Evolutionary conservation across 2,888 invertebrate species (phyloP), one percentile per base, ranked within the genome.

Genomic region (Macroteleia sp.): DNA sequence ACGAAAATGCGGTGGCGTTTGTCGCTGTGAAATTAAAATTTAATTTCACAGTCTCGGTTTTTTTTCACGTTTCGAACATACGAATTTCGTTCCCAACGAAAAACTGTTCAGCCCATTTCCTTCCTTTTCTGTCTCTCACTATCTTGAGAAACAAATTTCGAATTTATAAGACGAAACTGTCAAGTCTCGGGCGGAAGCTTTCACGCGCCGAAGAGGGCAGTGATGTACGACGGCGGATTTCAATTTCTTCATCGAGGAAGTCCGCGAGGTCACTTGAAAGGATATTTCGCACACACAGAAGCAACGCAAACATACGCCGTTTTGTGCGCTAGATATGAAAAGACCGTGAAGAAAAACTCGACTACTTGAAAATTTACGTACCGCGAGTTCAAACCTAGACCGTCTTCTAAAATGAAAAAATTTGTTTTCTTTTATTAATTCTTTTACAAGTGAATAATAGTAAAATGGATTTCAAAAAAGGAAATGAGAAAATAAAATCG

Each of bases 281-380:
- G 73, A 73, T 79, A 83, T 82, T 84, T 82, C 84, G 74, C 82
- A 81, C 81, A 81, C 80, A 79, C 71, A 62, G 34, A 76, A 48
- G 22, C 81, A 76, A 74, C 54, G 81, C 69, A 80, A 66, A 80
- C 77, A 81, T 59, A 41, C 81, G 70, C 41, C 61, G 75, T 80
- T 82, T 85, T 84, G 82, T 84, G 28, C 61, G 56, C 25, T 76
- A 69, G 66, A 84, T 82, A 84, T 83, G 82, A 79, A 79, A 82
- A 82, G 77, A 77, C 42, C 41, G 56, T 46, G 50, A 10, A 54
- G 61, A 67, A 69, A 75, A 70, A 44, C 50, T 10, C 36, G 44
- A 9, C 48, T 36, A 32, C 41, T 75, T 28, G 10, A 75, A 75
- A 59, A 67, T 75, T 59, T 12, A 75, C 22, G 32, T 16, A 14